Base-by-base conservation (phyloP, 2,888 invertebrate genomes). In the Nasonovia ribisnigri region DNA sequence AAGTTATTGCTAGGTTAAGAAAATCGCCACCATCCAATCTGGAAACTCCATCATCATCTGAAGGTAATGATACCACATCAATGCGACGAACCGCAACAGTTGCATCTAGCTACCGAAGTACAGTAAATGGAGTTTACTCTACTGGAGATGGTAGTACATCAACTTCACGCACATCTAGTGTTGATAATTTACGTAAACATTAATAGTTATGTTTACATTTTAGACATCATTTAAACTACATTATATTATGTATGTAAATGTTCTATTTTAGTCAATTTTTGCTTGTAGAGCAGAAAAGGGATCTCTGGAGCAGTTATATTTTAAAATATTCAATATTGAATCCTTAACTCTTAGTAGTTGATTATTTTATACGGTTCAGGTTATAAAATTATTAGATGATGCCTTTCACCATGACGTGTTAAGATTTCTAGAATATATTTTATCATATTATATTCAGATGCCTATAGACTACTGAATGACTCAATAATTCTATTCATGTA, bases 1-100 rank as follows among this genome's bases (percentile, higher is more conserved):
- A 97, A 95, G 97, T 97, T 92, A 95, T 97, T 26, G 95, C 95
- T 4, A 96, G 96, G 95, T 95, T 96, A 88, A 95, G 95, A 95
- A 95, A 95, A 89, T 95, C 95, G 54, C 95, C 95, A 26, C 95
- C 95, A 51, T 95, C 95, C 3, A 93, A 93, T 93, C 26, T 93
- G 87, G 93, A 93, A 93, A 95, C 95, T n/a, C 95, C 95, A 24
- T 95, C 95, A 90, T 95, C 95, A 20, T 95, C 95, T n/a, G 95
- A 95, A 94, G 95, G 95, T 94, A 95, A 95, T 91, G 95, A 95
- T 48, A 95, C 95, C 26, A 95, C 95, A 84, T 95, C 95, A 92
- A 95, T 95, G 67, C 95, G 95, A 67, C 94, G 95, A 48, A 95
- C 95, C 29, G 95, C 90, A 42, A 94, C 94, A 57, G 67, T 77